Evolutionary conservation across 2,888 invertebrate genomes (phyloP).

Genomic region (Meta bourneti): DNA sequence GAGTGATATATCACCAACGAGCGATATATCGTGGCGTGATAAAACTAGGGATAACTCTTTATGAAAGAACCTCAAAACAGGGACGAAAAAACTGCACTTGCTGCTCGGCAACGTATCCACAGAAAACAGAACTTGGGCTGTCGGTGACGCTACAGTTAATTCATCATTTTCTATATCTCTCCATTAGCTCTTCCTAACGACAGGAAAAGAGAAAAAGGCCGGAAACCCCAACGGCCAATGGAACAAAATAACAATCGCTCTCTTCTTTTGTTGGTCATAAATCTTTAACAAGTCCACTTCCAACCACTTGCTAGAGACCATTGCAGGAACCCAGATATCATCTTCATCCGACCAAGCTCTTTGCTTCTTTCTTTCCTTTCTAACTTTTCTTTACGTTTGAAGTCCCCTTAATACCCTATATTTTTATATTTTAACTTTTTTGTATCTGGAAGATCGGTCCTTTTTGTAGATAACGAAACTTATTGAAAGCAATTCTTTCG

Average conservation of each 20-base stretch:
- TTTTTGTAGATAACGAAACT: too few relatives aligned
- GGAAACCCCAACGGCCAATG: slow-evolving; percentile 28
- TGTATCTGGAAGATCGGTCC: background rate
- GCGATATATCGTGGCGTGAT: too few relatives aligned
- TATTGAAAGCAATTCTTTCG: too few relatives aligned
- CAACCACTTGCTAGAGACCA: slow-evolving; percentile 29
- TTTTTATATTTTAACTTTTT: background rate
- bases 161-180: background rate
- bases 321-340: slow-evolving; percentile 27
- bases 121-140: background rate
- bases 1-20: too few relatives aligned
- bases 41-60: too few relatives aligned
- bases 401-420: background rate
- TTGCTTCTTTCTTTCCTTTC: slow-evolving; percentile 4
- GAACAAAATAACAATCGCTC: slow-evolving; percentile 41
- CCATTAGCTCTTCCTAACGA: background rate
- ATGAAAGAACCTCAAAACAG: too few relatives aligned
- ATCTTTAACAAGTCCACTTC: slow-evolving; percentile 52
- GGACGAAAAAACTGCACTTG: too few relatives aligned
- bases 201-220: slow-evolving; percentile 18
- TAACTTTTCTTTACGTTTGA: slow-evolving; percentile 3
- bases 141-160: background rate
- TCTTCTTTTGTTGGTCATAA: slow-evolving; percentile 35
- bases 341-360: slow-evolving; percentile 7
- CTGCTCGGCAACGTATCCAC: too few relatives aligned